Percentiles rank a stretch among this genome's conserved stretches.
phyloP scores from a whole-genome alignment of 2,797 vertebrate species.

The Philypnodon macrostomus region DNA sequence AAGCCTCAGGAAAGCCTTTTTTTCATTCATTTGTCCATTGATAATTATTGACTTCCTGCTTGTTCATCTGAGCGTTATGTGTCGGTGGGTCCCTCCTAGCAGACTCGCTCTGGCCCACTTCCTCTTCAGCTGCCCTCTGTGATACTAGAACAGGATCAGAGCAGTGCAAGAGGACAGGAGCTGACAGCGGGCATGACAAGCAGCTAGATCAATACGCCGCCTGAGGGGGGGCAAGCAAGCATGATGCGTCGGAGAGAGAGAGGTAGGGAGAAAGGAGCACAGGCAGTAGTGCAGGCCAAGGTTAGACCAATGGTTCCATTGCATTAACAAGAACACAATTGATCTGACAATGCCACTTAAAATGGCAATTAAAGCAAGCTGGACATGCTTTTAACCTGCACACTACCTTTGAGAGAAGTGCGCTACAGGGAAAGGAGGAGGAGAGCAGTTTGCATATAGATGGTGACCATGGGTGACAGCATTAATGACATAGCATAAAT shows the following conservation, averaged over 20 bases:
- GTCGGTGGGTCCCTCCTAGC: slow-evolving; percentile 11
- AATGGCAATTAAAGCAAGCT: slow-evolving; percentile 52
- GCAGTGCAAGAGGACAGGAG: slow-evolving; percentile 51
- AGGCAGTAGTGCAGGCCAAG: slow-evolving; percentile 59
- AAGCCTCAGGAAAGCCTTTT: too few relatives aligned
- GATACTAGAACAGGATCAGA: slow-evolving; percentile 43
- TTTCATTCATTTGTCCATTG: slow-evolving; percentile 23
- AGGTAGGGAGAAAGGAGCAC: slow-evolving; percentile 9
- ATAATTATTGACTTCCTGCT: slow-evolving; percentile 31
- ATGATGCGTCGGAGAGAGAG: slow-evolving; percentile 32
- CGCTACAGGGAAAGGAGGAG: background rate
- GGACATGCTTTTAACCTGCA: slow-evolving; percentile 59
- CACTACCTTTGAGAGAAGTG: slow-evolving; percentile 26
- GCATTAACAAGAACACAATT: slow-evolving; percentile 72
- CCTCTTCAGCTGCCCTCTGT: slow-evolving; percentile 30
- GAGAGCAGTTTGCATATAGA: slow-evolving; percentile 19
- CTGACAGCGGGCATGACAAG: slow-evolving; percentile 76
- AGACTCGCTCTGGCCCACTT: slow-evolving; percentile 12
- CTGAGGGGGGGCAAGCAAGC: slow-evolving; percentile 45
- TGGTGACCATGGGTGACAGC: background rate
- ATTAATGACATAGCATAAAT: too few relatives aligned
- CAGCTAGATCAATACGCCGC: slow-evolving; percentile 75
- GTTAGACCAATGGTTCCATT: slow-evolving; percentile 64
- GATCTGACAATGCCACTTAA: slow-evolving; percentile 73
- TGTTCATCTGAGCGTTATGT: slow-evolving; percentile 38